phyloP scores from a whole-genome alignment of 2,888 invertebrate species.

The Lithophane leautieri region DNA sequence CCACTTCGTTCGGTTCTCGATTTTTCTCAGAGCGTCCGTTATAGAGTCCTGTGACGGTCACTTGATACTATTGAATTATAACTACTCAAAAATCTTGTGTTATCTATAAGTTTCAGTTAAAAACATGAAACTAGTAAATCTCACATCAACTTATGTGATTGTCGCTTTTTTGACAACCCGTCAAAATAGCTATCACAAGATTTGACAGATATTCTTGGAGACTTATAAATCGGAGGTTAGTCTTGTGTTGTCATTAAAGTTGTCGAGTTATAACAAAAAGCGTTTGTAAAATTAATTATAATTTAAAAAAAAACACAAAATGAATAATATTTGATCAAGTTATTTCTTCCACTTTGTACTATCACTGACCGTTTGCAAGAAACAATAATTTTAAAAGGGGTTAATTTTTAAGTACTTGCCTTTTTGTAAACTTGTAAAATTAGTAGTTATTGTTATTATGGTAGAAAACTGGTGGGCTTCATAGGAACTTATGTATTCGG shows the following conservation, averaged over 20 bases:
- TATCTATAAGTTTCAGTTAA: neutral
- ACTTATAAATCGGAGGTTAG: neutral
- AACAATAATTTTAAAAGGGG: conserved; percentile 42
- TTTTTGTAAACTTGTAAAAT: conserved; percentile 18
- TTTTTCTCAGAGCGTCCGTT: neutral
- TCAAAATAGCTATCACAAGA: neutral
- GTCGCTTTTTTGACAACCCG: neutral
- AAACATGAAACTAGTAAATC: neutral
- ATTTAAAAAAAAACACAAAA: conserved; percentile 19
- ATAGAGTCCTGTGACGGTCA: no score
- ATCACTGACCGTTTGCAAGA: conserved; percentile 60
- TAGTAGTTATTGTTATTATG: conserved; percentile 11
- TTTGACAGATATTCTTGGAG: neutral
- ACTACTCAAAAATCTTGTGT: neutral
- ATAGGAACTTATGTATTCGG: conserved; percentile 43
- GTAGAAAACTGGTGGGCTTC: conserved; percentile 43
- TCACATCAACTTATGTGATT: neutral
- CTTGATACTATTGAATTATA: neutral
- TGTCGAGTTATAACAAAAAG: conserved; percentile 55
- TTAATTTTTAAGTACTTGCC: conserved; percentile 58
- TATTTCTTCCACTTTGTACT: conserved; percentile 68
- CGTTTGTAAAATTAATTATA: conserved; percentile 22
- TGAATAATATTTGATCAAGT: conserved; percentile 55
- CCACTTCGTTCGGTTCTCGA: neutral
- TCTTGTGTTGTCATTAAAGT: conserved; percentile 11